Base-by-base conservation (phyloP, 1,140 invertebrate species). In the Rhyacophila brunnea region DNA sequence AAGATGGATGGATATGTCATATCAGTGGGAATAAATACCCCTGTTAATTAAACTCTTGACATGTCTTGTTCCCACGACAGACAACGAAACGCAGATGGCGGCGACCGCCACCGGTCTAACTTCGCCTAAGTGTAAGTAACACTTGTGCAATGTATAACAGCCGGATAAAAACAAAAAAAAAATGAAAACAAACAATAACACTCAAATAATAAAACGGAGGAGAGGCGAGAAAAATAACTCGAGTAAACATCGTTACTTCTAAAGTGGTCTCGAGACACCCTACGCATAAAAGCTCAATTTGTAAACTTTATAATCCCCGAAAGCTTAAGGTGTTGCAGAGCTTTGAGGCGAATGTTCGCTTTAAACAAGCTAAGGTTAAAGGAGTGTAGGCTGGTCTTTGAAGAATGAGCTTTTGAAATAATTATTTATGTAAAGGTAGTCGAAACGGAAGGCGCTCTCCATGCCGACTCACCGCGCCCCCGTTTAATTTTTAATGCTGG, bases 241-340 rank as follows among this genome's bases (percentile, higher is more conserved):
- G 18, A 52, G 19, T 52, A 52, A 52, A 40, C 50, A 52, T 40
- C 50, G 38, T 52, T 52, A 52, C 50, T 6, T 52, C 36, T 52
- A 40, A 52, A 52, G 50, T 52, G 50, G 50, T 15, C 38, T 40
- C 7, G 28, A 10, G 34, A 36, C 11, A 36, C 48, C 38, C 38
- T 15, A 20, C 19, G 36, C 50, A 52, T 52, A 43, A 52, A 52
- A 52, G 50, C 50, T 42, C 50, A 52, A 52, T 52, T 52, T 52
- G 50, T 52, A 52, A 52, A 52, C 50, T 52, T 52, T 52, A 23
- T 52, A 52, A 52, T 52, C 50, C 50, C 50, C 19, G 40, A 28
- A 42, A 52, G 50, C 50, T 52, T 52, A 40, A 52, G 42, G 50
- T 42, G 50, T 52, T 52, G 36, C n/a, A 35, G 48, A 20, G 38